Conservation (phyloP, 2,113 vertebrate species). For the human region DNA sequence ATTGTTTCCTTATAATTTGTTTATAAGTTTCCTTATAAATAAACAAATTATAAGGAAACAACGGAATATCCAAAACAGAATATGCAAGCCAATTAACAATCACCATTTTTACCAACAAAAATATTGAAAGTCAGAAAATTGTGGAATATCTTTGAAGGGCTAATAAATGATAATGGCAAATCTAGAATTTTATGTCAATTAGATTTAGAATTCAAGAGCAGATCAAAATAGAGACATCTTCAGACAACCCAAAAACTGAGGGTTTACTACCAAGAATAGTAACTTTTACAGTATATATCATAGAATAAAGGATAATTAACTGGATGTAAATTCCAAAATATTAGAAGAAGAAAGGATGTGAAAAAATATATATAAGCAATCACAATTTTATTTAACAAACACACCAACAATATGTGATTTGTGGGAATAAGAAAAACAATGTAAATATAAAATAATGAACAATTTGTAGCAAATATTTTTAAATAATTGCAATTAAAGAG, state of each 20-base stretch:
- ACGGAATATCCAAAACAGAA: neutral
- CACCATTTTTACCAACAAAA: neutral
- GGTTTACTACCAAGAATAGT: neutral
- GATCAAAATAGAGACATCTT: neutral
- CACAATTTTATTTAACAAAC: neutral
- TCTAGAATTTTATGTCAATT: neutral
- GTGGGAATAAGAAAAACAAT: neutral
- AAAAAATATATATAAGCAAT: neutral
- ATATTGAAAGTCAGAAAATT: neutral
- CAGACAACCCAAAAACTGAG: neutral
- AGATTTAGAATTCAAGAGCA: neutral
- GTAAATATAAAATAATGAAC: neutral
- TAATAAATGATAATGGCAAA: neutral
- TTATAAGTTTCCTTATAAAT: neutral
- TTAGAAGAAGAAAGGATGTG: neutral
- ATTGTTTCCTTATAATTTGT: too few relatives aligned
- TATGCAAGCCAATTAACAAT: neutral
- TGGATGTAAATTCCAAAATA: neutral
- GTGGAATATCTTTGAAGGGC: neutral
- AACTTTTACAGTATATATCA: neutral
- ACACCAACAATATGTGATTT: neutral
- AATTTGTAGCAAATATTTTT: neutral
- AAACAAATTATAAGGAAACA: neutral
- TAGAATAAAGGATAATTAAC: neutral
- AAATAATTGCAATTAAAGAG: neutral